Evolutionary conservation across 2,797 vertebrate genomes (phyloP).

Genomic region (Pangasius krempfi): DNA sequence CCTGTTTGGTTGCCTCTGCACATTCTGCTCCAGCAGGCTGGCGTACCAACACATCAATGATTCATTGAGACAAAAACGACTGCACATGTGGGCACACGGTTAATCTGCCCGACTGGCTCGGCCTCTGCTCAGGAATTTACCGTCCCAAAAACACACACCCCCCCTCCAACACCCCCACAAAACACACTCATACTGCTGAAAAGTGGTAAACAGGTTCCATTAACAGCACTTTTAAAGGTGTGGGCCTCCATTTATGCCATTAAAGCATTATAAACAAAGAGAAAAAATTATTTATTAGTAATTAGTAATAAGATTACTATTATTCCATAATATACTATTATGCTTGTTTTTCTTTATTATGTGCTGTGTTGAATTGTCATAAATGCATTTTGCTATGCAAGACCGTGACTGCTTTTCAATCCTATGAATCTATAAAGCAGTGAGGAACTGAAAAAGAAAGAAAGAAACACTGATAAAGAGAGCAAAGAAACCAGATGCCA

Average conservation of each 20-base stretch:
- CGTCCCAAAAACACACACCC: conserved; percentile 37
- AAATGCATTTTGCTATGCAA: neutral
- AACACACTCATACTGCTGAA: conserved; percentile 28
- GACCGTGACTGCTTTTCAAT: neutral
- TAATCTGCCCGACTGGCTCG: conserved; percentile 58
- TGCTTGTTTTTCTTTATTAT: neutral
- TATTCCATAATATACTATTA: neutral
- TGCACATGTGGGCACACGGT: conserved; percentile 62
- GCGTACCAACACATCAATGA: conserved; percentile 61
- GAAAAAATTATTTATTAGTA: neutral
- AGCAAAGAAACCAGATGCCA: conserved; percentile 35
- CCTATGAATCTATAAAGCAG: neutral
- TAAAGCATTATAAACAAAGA: neutral
- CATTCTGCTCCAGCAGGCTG: conserved; percentile 28
- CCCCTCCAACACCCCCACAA: conserved; percentile 2
- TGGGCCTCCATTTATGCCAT: neutral
- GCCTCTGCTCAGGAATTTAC: conserved; percentile 58
- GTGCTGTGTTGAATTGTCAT: neutral
- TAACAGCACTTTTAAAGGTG: conserved; percentile 27
- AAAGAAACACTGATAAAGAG: neutral
- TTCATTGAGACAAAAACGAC: conserved; percentile 63
- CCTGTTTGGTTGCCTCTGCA: conserved; percentile 36
- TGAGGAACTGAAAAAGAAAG: neutral
- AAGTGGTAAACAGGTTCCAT: conserved; percentile 42
- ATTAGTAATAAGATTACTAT: neutral